Conservation (phyloP, 2,113 vertebrate species). For the Illadopsis cleaveri region DNA sequence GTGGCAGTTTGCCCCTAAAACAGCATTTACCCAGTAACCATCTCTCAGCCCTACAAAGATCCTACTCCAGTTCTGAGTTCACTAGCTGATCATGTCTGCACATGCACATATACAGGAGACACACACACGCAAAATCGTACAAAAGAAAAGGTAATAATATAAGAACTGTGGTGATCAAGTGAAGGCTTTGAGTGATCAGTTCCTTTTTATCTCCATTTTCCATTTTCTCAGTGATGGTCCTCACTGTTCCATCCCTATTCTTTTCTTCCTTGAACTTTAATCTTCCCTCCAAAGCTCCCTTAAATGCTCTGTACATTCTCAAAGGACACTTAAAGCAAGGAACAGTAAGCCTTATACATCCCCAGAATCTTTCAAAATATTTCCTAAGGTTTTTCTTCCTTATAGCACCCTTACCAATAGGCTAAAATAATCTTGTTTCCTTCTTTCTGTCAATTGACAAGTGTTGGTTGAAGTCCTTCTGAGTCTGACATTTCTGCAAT, state of each 20-base stretch:
- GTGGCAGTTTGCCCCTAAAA: not conserved
- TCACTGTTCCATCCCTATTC: not conserved
- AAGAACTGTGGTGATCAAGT: not conserved
- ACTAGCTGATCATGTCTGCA: too few species aligned
- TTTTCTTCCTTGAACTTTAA: not conserved
- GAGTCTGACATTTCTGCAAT: not conserved
- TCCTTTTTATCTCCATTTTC: not conserved
- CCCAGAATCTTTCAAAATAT: not conserved
- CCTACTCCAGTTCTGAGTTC: not conserved
- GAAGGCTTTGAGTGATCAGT: not conserved
- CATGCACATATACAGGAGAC: not conserved
- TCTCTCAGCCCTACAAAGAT: not conserved
- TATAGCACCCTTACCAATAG: fast-evolving
- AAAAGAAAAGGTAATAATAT: not conserved
- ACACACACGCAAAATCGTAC: not conserved
- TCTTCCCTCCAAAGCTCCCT: not conserved
- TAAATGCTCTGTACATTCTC: not conserved
- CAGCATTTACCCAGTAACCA: not conserved
- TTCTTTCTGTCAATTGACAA: not conserved
- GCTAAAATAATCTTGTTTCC: not conserved
- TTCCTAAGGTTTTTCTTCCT: not conserved
- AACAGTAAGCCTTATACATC: not conserved
- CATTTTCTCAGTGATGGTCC: not conserved
- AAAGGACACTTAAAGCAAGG: not conserved
- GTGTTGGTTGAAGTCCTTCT: not conserved